phyloP scores from a whole-genome alignment of 1,140 invertebrate species.

The Bombus confusus region DNA sequence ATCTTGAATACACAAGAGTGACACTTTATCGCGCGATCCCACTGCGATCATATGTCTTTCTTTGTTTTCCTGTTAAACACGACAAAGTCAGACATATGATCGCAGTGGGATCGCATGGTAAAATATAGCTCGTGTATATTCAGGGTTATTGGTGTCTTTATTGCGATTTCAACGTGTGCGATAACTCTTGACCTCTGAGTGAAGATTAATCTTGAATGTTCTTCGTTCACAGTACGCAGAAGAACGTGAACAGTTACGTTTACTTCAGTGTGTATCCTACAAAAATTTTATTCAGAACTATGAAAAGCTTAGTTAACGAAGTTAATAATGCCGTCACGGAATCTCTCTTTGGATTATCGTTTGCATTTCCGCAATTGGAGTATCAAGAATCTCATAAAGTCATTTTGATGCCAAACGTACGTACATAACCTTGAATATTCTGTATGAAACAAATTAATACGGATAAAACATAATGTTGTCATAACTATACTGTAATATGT shows the following conservation, averaged over 20 bases:
- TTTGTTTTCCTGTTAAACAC: no score
- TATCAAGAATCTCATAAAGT: slow-evolving; percentile 85
- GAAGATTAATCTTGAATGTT: background rate
- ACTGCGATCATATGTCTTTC: no score
- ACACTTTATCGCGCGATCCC: no score
- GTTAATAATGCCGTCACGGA: slow-evolving; percentile 87
- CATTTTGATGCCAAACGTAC: slow-evolving; percentile 82
- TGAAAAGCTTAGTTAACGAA: slow-evolving; percentile 87
- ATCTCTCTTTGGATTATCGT: slow-evolving; percentile 86
- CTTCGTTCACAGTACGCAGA: background rate
- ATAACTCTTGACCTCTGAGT: slow-evolving; percentile 14
- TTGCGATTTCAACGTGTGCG: background rate
- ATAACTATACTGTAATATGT: no score
- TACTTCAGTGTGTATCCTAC: background rate
- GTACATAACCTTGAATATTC: slow-evolving; percentile 38
- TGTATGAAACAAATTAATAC: background rate
- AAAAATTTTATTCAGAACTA: background rate
- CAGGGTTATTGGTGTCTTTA: background rate
- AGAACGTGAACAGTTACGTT: background rate
- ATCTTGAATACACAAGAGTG: no score
- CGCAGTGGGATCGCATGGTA: no score
- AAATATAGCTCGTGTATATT: background rate
- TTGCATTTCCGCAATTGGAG: slow-evolving; percentile 84
- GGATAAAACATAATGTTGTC: no score
- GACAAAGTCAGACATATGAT: no score